phyloP scores from a whole-genome alignment of 2,888 invertebrate species.

The Eristalis arbustorum region DNA sequence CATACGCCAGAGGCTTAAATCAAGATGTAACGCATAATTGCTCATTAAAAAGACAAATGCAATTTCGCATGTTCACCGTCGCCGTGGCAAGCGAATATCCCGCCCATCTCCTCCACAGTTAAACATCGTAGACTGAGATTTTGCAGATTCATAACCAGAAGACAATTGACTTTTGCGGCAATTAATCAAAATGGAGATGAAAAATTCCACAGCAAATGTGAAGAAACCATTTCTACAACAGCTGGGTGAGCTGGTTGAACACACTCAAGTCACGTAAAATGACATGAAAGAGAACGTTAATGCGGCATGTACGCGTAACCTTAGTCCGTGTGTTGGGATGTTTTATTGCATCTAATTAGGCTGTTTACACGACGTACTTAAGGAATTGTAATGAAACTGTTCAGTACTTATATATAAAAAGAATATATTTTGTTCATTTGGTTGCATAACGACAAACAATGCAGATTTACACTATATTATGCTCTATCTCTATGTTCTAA shows the following conservation, averaged over 20 bases:
- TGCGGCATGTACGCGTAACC: neutral
- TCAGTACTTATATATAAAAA: too few species aligned
- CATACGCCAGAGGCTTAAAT: neutral
- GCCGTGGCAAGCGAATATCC: neutral
- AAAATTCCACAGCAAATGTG: neutral
- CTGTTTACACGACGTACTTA: neutral
- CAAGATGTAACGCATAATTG: neutral
- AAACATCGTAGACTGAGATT: neutral
- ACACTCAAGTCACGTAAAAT: neutral
- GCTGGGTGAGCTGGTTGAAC: neutral
- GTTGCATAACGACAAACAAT: too few species aligned
- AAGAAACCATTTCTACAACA: neutral
- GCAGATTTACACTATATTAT: too few species aligned
- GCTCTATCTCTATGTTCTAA: too few species aligned
- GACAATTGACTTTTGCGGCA: neutral
- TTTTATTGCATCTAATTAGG: neutral
- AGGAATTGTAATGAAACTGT: neutral
- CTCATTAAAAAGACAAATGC: neutral
- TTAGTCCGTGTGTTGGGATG: neutral
- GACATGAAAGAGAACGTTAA: neutral
- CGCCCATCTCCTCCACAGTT: neutral
- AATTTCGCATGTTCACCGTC: neutral
- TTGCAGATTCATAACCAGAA: neutral
- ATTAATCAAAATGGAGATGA: constrained; percentile 15
- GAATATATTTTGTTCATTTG: too few species aligned